Base-by-base conservation (phyloP, 2,113 vertebrate genomes). In the Dicentrarchus labrax region DNA sequence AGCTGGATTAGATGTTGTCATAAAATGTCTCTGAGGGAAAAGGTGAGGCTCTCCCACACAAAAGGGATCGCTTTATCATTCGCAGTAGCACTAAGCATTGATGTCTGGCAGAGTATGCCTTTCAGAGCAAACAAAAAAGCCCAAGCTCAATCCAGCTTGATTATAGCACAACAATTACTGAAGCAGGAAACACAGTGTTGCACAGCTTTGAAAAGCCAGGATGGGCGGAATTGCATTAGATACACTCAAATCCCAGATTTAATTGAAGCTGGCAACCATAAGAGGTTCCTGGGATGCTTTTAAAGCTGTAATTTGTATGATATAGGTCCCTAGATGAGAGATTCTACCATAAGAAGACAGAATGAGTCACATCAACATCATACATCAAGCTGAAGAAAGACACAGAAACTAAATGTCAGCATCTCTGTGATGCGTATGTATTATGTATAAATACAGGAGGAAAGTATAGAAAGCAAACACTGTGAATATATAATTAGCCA, bases 191-290 rank as follows among this genome's bases (percentile, higher is more conserved):
- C 38, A 72, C 64, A 43, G 83, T 62, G 65, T 64, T 65, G 47
- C 21, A 22, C 69, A 47, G 77, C 80, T 86, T 78, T 86, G 53
- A 85, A 86, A 85, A 69, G 64, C 45, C 30, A 1, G 11, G 53
- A 81, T 82, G 80, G 73, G 53, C 38, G n/a, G 76, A 91, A 84
- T 53, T 72, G 74, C 76, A 89, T 89, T 89, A 57, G 72, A 84
- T 76, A 70, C 78, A 83, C 71, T 84, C 51, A 80, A 82, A 88
- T 89, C 64, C 0, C 8, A 53, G 71, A 88, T 91, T 78, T 90
- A 88, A 90, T 90, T 83, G 79, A 83, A 84, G 56, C 65, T 78
- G 86, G 75, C 75, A 86, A 82, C 84, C 57, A 54, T 75, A 71
- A 67, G 47, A 72, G 50, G 56, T 78, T 76, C 66, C 66, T 72